These are phyloP conservation scores for Cyprinodon tularosa DNA, from an alignment of 2,113 vertebrate genomes.

Conservation along the genomic window DNA sequence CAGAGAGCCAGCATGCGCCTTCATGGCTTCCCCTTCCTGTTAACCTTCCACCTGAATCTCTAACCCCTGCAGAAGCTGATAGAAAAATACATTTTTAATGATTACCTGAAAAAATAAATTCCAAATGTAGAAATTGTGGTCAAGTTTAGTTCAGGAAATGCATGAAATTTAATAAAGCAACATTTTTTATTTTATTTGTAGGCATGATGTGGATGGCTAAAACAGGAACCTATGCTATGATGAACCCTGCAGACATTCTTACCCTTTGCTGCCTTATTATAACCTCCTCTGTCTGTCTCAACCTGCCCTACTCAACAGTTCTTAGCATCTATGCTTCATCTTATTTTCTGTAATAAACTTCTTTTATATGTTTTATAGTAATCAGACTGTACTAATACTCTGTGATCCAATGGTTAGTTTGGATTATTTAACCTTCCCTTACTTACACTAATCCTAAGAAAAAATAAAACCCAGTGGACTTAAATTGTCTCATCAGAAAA, in stretches of 20 bases:
- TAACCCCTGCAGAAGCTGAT: slow-evolving; percentile 17
- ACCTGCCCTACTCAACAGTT: slow-evolving; percentile 40
- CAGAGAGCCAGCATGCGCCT: slow-evolving; percentile 74
- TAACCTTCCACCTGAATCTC: slow-evolving; percentile 32
- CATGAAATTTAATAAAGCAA: slow-evolving; percentile 26
- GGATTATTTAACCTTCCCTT: background rate
- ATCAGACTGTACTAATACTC: background rate
- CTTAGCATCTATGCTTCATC: slow-evolving; percentile 9
- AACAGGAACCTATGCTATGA: background rate
- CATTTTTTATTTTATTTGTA: slow-evolving; percentile 1
- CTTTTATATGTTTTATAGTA: background rate
- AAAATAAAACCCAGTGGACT: no score
- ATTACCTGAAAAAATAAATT: background rate
- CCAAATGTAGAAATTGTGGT: background rate
- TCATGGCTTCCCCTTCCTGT: slow-evolving; percentile 25
- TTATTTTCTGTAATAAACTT: slow-evolving; percentile 32
- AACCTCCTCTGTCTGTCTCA: slow-evolving; percentile 66
- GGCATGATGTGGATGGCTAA: slow-evolving; percentile 28
- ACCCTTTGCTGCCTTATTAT: slow-evolving; percentile 41
- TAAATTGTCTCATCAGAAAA: no score
- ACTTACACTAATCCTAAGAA: no score
- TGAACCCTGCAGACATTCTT: background rate
- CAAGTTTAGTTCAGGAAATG: slow-evolving; percentile 24
- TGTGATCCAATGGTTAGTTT: background rate
- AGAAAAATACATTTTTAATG: background rate